phyloP scores from a whole-genome alignment of 2,113 vertebrate genomes.

The Paratilapia polleni region DNA sequence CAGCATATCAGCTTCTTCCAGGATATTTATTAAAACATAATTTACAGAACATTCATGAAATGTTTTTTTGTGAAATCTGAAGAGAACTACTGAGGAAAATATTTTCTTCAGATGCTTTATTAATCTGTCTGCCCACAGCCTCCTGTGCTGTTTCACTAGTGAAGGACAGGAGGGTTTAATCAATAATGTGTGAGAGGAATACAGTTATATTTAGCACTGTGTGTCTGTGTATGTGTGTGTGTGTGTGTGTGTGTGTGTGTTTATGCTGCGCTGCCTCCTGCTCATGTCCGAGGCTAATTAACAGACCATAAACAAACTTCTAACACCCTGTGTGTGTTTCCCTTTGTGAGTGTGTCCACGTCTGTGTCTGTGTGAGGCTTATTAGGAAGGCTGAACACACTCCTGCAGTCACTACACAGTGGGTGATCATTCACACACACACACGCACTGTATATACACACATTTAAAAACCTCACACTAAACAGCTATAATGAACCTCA shows the following conservation, averaged over 20 bases:
- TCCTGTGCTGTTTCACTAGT: constrained; percentile 10
- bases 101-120: constrained; percentile 11
- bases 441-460: background rate
- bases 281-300: constrained; percentile 54
- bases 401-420: constrained; percentile 6
- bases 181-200: constrained; percentile 50
- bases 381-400: constrained; percentile 36
- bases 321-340: constrained; percentile 30
- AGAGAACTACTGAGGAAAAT: background rate
- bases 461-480: background rate
- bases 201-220: constrained; percentile 31
- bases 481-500: constrained; percentile 23
- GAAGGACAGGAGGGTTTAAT: constrained; percentile 42
- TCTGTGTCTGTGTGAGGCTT: constrained; percentile 3
- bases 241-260: constrained; percentile 29
- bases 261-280: constrained; percentile 7
- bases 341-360: background rate
- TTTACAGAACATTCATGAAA: background rate
- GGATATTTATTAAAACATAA: background rate
- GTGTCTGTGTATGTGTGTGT: constrained; percentile 25
- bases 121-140: constrained; percentile 5
- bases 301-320: constrained; percentile 58
- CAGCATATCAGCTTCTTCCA: background rate
- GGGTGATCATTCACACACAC: background rate
- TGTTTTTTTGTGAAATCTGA: background rate